phyloP scores from a whole-genome alignment of 2,888 invertebrate genomes.

The Sclerodermus sp. region DNA sequence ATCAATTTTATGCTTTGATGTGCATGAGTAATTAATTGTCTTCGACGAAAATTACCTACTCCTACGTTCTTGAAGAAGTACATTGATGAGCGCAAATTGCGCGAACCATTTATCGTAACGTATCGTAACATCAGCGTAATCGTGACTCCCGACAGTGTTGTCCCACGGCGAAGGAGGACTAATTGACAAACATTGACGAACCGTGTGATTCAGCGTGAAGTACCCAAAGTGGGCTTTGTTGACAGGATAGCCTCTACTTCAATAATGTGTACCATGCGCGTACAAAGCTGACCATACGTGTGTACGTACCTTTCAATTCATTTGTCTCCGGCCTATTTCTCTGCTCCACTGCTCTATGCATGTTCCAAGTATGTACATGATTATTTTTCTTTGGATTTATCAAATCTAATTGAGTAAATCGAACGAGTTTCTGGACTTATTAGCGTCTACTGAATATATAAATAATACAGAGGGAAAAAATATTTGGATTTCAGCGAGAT shows the following conservation, averaged over 20 bases:
- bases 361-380: no score
- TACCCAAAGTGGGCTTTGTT: conserved; percentile 44
- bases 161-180: conserved; percentile 34
- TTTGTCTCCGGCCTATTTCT: conserved; percentile 28
- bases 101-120: conserved; percentile 8
- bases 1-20: no score
- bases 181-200: conserved; percentile 52
- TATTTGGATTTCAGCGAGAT: no score
- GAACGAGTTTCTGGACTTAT: no score
- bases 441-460: no score
- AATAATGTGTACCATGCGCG: conserved; percentile 19
- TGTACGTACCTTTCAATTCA: conserved; percentile 43
- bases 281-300: no score
- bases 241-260: conserved; percentile 39
- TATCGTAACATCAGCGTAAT: not conserved
- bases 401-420: no score
- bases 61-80: not conserved
- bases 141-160: conserved; percentile 17
- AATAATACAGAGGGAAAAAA: no score
- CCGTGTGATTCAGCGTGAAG: conserved; percentile 30
- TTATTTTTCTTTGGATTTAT: no score
- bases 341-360: no score
- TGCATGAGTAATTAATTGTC: no score
- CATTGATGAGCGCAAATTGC: conserved; percentile 7
- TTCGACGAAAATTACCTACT: not conserved